Evolutionary conservation across 2,888 invertebrate genomes (phyloP).

Genomic region (Clivina fossor): DNA sequence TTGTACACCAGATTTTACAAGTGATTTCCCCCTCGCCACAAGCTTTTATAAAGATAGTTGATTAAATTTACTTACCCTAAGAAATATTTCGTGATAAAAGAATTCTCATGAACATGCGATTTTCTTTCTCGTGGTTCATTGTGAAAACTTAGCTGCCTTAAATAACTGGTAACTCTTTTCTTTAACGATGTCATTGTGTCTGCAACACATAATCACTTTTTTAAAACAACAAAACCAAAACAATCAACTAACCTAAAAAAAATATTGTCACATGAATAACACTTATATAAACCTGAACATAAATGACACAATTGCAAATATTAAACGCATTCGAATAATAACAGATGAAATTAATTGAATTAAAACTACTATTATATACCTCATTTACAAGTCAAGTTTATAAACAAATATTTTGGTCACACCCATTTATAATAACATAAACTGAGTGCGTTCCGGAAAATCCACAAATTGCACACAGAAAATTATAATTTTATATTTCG

Average conservation of each 20-base stretch:
- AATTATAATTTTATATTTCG: too few species aligned
- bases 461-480: too few species aligned
- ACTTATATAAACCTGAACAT: too few species aligned
- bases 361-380: too few species aligned
- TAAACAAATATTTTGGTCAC: constrained; percentile 21
- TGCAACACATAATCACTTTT: constrained; percentile 10
- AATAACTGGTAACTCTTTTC: constrained; percentile 71
- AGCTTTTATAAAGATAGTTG: too few species aligned
- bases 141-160: constrained; percentile 70
- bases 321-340: too few species aligned
- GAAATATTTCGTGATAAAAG: constrained; percentile 70
- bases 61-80: constrained; percentile 69
- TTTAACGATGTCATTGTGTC: constrained; percentile 66
- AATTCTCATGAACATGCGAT: constrained; percentile 57
- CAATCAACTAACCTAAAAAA: constrained; percentile 22
- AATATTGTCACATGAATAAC: constrained; percentile 1
- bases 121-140: constrained; percentile 60
- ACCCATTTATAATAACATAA: constrained; percentile 19
- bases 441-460: constrained; percentile 2
- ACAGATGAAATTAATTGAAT: too few species aligned
- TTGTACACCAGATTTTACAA: too few species aligned
- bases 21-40: too few species aligned
- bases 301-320: too few species aligned
- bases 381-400: constrained; percentile 15
- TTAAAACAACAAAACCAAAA: constrained; percentile 17